Conservation (phyloP, 2,113 vertebrate species). For the Onychorhynchus coronatus region DNA sequence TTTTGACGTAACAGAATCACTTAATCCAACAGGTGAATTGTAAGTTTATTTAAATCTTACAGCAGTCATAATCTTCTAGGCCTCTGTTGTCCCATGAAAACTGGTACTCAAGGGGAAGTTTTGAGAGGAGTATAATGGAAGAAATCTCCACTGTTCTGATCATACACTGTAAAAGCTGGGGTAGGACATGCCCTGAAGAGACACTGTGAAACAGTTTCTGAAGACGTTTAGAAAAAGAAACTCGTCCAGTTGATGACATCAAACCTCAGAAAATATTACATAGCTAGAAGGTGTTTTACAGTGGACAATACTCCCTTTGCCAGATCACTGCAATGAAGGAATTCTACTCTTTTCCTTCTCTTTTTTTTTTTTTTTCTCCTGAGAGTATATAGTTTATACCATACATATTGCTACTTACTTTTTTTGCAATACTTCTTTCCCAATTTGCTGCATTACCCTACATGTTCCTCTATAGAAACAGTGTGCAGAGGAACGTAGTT, state of each 20-base stretch:
- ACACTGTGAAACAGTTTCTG: not conserved
- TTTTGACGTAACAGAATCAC: not conserved
- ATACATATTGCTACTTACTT: not conserved
- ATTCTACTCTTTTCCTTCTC: not conserved
- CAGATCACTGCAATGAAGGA: not conserved
- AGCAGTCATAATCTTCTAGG: not conserved
- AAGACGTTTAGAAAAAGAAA: not conserved
- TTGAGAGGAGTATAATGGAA: not conserved
- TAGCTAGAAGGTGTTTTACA: not conserved
- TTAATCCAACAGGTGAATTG: not conserved
- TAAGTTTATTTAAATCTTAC: not conserved
- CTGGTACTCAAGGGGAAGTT: not conserved
- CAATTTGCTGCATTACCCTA: not conserved
- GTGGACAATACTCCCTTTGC: not conserved
- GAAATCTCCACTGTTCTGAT: not conserved
- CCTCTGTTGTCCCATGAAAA: not conserved
- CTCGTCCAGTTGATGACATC: fast-evolving
- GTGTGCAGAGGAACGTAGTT: not conserved
- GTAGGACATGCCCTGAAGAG: not conserved
- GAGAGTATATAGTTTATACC: not conserved
- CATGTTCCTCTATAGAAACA: not conserved
- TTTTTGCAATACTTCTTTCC: not conserved
- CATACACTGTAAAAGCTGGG: not conserved
- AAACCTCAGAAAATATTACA: not conserved
- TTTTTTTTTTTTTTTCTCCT: too few relatives aligned